Evolutionary conservation across 2,797 vertebrate genomes (phyloP).

Genomic region (Tinamus major): DNA sequence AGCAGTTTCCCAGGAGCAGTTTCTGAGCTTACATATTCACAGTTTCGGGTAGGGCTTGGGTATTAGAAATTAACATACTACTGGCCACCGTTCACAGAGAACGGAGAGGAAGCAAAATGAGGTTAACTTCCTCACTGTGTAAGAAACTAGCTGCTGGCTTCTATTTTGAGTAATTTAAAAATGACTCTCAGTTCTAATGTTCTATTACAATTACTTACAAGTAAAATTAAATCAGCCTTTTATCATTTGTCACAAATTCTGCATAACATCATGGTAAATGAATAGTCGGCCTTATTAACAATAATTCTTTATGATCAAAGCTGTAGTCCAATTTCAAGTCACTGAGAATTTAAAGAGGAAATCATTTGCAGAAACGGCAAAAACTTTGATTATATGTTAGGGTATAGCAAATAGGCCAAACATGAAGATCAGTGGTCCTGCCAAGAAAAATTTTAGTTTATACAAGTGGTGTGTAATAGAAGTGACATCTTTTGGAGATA

Average conservation of each 20-base stretch:
- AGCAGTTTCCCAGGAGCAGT: not conserved
- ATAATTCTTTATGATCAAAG: conserved; percentile 54
- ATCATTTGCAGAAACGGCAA: conserved; percentile 25
- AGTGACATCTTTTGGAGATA: not conserved
- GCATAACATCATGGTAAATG: conserved; percentile 3
- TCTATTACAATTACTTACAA: not conserved
- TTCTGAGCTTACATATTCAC: not conserved
- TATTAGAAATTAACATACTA: not conserved
- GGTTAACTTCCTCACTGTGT: not conserved
- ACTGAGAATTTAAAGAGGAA: not conserved
- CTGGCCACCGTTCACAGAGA: not conserved
- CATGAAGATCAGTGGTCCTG: not conserved
- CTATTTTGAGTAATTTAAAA: not conserved
- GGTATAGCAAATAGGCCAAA: not conserved
- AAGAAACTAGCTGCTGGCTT: not conserved
- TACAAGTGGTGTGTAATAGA: not conserved
- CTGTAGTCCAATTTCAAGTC: conserved; percentile 32
- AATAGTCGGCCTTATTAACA: conserved; percentile 27
- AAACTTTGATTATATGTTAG: conserved; percentile 27
- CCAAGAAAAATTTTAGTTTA: not conserved
- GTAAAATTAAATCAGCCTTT: conserved; percentile 15
- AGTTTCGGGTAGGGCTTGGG: not conserved
- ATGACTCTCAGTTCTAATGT: not conserved
- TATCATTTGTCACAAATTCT: conserved; percentile 25
- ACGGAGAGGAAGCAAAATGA: not conserved